phyloP scores from a whole-genome alignment of 2,113 vertebrate genomes.

The Amphilophus citrinellus region DNA sequence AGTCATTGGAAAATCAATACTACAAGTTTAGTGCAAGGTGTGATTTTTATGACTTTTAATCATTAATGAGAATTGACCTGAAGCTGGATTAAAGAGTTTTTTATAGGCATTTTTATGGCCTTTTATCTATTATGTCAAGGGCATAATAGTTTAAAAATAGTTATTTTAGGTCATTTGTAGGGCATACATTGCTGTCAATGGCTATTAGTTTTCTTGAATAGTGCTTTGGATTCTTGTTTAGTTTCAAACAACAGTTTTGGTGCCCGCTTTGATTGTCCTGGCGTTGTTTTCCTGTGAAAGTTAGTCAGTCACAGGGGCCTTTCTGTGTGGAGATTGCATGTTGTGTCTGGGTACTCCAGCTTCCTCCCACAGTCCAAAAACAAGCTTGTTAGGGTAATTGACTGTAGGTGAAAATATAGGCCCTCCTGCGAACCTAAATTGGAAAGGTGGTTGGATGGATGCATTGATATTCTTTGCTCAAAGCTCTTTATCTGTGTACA shows the following conservation, averaged over 20 bases:
- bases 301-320: background rate
- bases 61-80: constrained; percentile 1
- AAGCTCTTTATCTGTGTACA: background rate
- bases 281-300: background rate
- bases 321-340: background rate
- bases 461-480: background rate
- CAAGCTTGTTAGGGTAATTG: background rate
- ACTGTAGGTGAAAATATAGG: background rate
- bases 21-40: background rate
- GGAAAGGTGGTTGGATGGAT: constrained; percentile 3
- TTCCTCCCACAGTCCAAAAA: background rate
- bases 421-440: background rate
- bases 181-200: background rate
- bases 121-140: background rate
- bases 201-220: background rate
- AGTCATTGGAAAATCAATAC: background rate
- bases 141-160: background rate
- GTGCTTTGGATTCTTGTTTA: background rate
- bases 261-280: background rate
- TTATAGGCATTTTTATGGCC: background rate
- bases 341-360: background rate
- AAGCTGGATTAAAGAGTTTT: background rate
- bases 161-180: constrained; percentile 6
- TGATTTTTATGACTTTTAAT: constrained; percentile 27
- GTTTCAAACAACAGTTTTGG: too few species aligned